These are phyloP conservation scores for Centropus bengalensis DNA, from an alignment of 2,113 vertebrate species.

Conservation along the genomic window DNA sequence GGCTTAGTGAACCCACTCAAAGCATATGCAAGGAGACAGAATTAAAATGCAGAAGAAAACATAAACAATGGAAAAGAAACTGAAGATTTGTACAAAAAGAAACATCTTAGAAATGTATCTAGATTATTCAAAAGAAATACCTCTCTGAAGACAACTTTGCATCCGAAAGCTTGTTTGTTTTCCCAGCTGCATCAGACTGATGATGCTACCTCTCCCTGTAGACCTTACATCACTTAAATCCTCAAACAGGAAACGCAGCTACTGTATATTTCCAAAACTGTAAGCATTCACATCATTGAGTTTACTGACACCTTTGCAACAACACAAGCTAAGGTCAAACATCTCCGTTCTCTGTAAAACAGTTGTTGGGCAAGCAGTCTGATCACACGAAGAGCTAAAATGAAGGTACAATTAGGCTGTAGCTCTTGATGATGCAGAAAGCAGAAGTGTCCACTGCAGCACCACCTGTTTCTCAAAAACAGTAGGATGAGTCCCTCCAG, in stretches of 20 bases:
- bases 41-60: background rate
- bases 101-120: background rate
- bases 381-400: background rate
- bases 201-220: background rate
- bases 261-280: background rate
- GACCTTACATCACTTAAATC: too few relatives aligned
- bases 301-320: background rate
- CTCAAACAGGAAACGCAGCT: background rate
- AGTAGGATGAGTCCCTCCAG: background rate
- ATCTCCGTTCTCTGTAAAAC: background rate
- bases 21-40: background rate
- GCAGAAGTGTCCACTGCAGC: background rate
- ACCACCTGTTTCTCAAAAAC: background rate
- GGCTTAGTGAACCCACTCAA: background rate
- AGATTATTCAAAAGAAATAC: background rate
- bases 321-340: background rate
- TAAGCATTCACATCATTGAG: rapidly evolving
- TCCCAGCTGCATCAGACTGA: background rate
- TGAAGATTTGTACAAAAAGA: background rate
- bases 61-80: background rate
- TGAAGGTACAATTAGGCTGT: background rate
- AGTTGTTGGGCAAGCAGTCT: background rate
- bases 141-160: background rate
- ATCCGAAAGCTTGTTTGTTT: background rate
- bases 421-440: background rate